Evolutionary conservation across 2,888 invertebrate species (phyloP).

Genomic region (Micropterix aruncella): DNA sequence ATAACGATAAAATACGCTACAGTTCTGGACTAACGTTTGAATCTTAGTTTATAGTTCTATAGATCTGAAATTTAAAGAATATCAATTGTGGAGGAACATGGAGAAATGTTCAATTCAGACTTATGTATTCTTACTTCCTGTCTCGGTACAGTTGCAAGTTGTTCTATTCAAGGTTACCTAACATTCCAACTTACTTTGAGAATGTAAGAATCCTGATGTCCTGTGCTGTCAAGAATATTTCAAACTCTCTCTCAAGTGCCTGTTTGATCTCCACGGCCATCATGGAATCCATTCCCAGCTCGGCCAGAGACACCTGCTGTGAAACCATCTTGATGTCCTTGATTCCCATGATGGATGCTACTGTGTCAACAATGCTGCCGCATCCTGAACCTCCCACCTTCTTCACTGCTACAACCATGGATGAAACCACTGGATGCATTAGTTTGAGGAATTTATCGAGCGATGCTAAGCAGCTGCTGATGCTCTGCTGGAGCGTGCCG

Average conservation of each 20-base stretch:
- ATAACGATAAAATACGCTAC: no score
- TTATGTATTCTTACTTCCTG: no score
- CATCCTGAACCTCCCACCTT: conserved; percentile 43
- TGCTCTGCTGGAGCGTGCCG: conserved; percentile 77
- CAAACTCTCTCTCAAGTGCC: conserved; percentile 77
- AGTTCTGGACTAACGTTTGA: no score
- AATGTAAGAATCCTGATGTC: conserved; percentile 75
- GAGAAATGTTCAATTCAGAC: no score
- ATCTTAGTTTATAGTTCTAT: no score
- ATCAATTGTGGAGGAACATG: no score
- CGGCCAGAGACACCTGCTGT: conserved; percentile 61
- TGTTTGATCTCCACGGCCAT: conserved; percentile 96
- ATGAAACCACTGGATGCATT: conserved; percentile 54
- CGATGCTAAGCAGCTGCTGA: conserved; percentile 65
- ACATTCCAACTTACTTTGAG: conserved; percentile 37
- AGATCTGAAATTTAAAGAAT: no score
- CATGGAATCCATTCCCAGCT: conserved; percentile 93
- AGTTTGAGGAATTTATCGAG: conserved; percentile 62
- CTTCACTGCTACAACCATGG: conserved; percentile 83
- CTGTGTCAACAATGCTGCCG: conserved; percentile 56
- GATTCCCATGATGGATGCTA: conserved; percentile 51
- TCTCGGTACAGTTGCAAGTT: no score
- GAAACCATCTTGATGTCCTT: conserved; percentile 56
- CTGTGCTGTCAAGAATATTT: conserved; percentile 71
- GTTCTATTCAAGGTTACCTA: no score